phyloP scores from a whole-genome alignment of 2,113 vertebrate species.

The Prinia subflava region DNA sequence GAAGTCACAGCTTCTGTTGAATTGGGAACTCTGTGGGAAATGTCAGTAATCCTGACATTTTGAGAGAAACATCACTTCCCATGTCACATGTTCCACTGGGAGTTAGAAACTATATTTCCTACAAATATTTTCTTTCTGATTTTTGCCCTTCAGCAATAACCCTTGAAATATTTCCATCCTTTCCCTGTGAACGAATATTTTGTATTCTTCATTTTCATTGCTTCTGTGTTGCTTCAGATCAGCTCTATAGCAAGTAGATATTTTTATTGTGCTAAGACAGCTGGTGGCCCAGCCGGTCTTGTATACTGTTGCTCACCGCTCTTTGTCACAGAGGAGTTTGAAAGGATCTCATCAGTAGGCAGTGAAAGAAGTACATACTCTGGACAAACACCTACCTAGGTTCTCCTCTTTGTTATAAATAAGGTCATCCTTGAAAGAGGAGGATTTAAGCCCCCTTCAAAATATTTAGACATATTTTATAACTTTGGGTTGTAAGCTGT shows the following conservation, averaged over 20 bases:
- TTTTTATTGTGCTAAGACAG: neutral
- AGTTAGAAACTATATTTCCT: neutral
- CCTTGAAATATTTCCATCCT: neutral
- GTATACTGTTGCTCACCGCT: neutral
- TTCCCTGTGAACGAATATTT: neutral
- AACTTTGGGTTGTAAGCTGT: neutral
- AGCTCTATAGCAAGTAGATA: neutral
- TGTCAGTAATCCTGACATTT: constrained; percentile 38
- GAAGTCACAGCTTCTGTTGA: constrained; percentile 7
- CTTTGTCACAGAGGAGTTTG: neutral
- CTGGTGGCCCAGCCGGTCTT: neutral
- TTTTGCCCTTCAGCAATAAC: neutral
- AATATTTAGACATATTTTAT: neutral
- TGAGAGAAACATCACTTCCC: neutral
- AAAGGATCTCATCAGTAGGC: neutral
- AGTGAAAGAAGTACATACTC: neutral
- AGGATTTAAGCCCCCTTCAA: neutral
- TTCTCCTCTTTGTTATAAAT: neutral
- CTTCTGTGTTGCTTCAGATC: neutral
- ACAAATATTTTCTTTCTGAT: constrained; percentile 16
- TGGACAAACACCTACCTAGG: neutral
- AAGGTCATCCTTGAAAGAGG: neutral
- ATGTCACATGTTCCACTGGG: neutral
- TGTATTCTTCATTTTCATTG: neutral
- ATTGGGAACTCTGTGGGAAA: neutral